phyloP scores from a whole-genome alignment of 37 sponge, comb jelly and placozoan species.

The Dysidea cf. avara region DNA sequence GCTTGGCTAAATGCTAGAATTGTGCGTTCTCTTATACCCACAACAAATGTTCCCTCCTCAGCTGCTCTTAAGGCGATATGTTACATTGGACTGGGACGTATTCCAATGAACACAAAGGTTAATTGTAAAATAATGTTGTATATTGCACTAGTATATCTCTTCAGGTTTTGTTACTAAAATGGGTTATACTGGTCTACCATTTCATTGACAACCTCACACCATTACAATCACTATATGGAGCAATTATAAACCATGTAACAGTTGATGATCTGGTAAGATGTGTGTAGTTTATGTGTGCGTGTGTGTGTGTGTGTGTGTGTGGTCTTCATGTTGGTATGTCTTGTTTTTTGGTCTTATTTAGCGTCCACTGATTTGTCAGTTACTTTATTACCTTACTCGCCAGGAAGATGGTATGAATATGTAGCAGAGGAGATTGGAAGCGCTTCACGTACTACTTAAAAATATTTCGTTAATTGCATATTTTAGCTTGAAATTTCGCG shows the following conservation, averaged over 20 bases:
- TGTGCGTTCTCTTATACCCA: conserved; percentile 43
- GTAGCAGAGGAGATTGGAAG: no score
- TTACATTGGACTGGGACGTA: conserved; percentile 1
- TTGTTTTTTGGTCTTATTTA: neutral
- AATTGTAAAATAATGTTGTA: no score
- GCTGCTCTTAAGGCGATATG: conserved; percentile 22
- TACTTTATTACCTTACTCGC: conserved; percentile 51
- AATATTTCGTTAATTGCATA: no score
- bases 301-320: no score
- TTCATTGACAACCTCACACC: conserved; percentile 9
- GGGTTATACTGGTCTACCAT: conserved; percentile 53
- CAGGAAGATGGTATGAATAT: conserved; percentile 38
- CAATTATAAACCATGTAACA: conserved; percentile 20
- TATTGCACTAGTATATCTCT: no score
- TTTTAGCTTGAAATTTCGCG: no score
- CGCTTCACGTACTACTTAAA: no score
- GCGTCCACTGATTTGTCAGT: conserved; percentile 46
- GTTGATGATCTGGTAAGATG: conserved; percentile 30
- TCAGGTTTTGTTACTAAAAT: conserved; percentile 26
- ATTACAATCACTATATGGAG: conserved; percentile 32
- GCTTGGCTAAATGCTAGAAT: neutral
- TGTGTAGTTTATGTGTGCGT: neutral
- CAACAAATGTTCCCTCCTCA: conserved; percentile 21
- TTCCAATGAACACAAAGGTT: no score
- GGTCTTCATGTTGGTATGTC: neutral